These are phyloP conservation scores for Drosophila bunnanda DNA, from an alignment of 2,888 invertebrate species.

Conservation along the genomic window DNA sequence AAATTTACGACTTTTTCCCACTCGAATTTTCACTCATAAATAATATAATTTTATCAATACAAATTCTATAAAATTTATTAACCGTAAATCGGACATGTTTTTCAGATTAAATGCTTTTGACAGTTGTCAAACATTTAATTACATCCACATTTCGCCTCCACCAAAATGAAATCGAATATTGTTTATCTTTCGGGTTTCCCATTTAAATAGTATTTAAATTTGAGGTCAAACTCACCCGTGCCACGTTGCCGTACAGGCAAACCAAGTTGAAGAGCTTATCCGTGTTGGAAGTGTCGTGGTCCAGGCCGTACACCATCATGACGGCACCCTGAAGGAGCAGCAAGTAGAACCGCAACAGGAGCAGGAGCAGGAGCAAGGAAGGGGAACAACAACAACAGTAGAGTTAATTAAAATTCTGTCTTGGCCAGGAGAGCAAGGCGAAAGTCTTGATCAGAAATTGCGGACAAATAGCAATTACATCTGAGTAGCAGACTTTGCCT, in stretches of 20 bases:
- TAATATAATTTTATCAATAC: not conserved
- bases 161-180: not conserved
- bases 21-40: not conserved
- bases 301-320: constrained; percentile 99
- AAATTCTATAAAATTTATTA: not conserved
- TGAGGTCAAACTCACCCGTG: constrained; percentile 89
- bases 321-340: constrained; percentile 90
- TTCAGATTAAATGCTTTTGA: not conserved
- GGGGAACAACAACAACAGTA: constrained; percentile 37
- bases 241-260: constrained; percentile 99
- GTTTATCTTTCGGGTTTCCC: not conserved
- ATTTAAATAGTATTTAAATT: constrained; percentile 9
- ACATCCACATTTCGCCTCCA: not conserved
- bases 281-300: constrained; percentile 96
- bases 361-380: constrained; percentile 9
- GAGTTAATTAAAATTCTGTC: constrained; percentile 65
- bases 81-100: not conserved
- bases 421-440: constrained; percentile 20
- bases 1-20: not conserved
- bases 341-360: not conserved
- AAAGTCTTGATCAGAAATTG: constrained; percentile 48
- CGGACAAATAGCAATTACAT: constrained; percentile 54
- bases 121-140: constrained; percentile 16
- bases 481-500: constrained; percentile 26
- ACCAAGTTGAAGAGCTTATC: constrained; percentile 98